A percentile compares a stretch with the other conserved stretches of the same genome.
Evolutionary conservation across 2,888 invertebrate species (phyloP).

Genomic region (Flexamia atlantica): DNA sequence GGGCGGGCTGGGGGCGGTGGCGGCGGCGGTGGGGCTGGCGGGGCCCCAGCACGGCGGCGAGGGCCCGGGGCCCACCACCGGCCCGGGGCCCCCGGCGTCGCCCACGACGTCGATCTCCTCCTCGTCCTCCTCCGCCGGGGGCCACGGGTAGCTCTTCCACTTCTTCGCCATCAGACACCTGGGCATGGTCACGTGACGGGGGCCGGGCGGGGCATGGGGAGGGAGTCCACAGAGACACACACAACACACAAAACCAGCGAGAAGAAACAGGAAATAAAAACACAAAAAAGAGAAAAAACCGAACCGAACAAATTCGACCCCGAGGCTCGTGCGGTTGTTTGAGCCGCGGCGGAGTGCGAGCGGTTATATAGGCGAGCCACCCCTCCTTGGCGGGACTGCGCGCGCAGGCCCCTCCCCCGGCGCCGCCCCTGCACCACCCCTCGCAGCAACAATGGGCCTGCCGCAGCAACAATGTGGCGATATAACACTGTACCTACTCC

Average conservation of each 20-base stretch:
- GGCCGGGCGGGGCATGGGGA: constrained; percentile 62
- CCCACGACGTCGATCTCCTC: constrained; percentile 90
- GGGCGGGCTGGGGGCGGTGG: constrained; percentile 78
- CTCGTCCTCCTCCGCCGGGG: constrained; percentile 72
- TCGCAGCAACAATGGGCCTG: constrained; percentile 1
- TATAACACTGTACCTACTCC: no score
- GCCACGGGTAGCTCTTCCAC: constrained; percentile 92
- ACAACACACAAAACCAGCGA: constrained; percentile 58
- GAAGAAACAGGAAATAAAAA: constrained; percentile 68
- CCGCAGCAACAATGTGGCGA: no score
- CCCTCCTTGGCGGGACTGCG: constrained; percentile 66
- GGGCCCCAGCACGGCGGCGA: constrained; percentile 82
- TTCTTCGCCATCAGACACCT: constrained; percentile 97
- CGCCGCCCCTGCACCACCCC: constrained; percentile 4
- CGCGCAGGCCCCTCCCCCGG: constrained; percentile 66
- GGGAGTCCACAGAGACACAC: constrained; percentile 61
- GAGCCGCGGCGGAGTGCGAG: constrained; percentile 72
- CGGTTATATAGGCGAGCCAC: constrained; percentile 66
- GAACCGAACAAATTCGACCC: constrained; percentile 68
- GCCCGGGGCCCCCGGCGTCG: constrained; percentile 80
- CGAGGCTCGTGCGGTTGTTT: constrained; percentile 72
- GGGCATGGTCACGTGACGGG: constrained; percentile 84
- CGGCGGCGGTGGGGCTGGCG: constrained; percentile 86
- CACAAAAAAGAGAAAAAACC: constrained; percentile 69
- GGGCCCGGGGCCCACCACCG: constrained; percentile 78